Evolutionary conservation across 2,113 vertebrate genomes (phyloP).

Genomic region (Gnathonemus longibarbis): DNA sequence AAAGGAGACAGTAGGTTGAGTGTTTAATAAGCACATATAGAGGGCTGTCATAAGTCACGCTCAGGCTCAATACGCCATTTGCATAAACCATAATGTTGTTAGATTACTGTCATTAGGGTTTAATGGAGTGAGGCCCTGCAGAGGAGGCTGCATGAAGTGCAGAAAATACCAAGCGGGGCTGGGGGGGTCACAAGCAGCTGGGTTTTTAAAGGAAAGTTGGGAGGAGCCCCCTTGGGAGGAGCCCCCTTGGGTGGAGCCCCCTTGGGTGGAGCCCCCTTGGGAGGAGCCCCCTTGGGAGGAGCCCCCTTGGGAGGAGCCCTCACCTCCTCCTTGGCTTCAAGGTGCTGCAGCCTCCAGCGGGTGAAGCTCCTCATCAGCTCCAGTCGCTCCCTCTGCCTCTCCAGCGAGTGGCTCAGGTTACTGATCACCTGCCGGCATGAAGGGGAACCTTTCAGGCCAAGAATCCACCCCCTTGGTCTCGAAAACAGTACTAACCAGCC

Average conservation of each 20-base stretch:
- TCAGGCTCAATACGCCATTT: slow-evolving; percentile 26
- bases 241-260: background rate
- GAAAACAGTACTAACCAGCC: background rate
- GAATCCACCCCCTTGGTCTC: background rate
- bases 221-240: background rate
- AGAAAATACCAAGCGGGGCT: background rate
- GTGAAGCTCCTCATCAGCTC: slow-evolving; percentile 80
- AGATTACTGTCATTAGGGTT: slow-evolving; percentile 19
- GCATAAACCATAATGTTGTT: slow-evolving; percentile 31
- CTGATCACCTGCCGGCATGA: slow-evolving; percentile 71
- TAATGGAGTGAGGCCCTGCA: slow-evolving; percentile 11
- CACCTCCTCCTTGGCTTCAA: slow-evolving; percentile 76
- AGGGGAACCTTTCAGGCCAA: background rate
- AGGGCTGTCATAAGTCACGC: slow-evolving; percentile 11
- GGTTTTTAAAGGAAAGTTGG: background rate
- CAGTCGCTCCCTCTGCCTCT: slow-evolving; percentile 77
- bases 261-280: slow-evolving; percentile 17
- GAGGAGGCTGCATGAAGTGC: background rate
- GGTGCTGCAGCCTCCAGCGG: slow-evolving; percentile 74
- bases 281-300: background rate
- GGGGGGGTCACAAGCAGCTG: background rate
- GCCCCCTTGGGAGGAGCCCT: slow-evolving; percentile 23
- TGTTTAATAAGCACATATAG: slow-evolving; percentile 16
- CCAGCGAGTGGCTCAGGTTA: slow-evolving; percentile 73
- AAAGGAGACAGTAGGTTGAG: background rate